These are phyloP conservation scores for Drosophila asahinai DNA, from an alignment of 1,140 invertebrate species.

Conservation along the genomic window DNA sequence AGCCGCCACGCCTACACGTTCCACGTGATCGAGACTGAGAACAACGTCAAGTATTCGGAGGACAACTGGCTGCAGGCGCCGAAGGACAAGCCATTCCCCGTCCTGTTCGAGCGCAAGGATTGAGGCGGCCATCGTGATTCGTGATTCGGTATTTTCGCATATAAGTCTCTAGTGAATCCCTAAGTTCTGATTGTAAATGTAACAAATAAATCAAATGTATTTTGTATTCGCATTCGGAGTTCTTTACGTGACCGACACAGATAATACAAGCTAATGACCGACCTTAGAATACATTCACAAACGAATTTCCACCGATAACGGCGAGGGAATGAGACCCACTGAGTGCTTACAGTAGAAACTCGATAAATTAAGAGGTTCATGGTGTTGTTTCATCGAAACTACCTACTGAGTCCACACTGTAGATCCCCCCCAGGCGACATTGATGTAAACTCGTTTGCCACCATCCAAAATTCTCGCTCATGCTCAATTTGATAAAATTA, in stretches of 20 bases:
- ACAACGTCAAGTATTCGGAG: conserved; percentile 90
- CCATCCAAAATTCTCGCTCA: conserved; percentile 19
- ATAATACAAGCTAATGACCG: conserved; percentile 13
- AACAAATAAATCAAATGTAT: conserved; percentile 29
- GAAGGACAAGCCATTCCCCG: conserved; percentile 87
- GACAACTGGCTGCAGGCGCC: conserved; percentile 95
- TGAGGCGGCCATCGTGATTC: conserved; percentile 15
- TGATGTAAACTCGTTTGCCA: conserved; percentile 26
- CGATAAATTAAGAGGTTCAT: not conserved
- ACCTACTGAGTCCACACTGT: not conserved
- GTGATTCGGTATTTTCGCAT: conserved; percentile 66
- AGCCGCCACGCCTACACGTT: conserved; percentile 98
- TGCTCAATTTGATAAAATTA: conserved; percentile 47
- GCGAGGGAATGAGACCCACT: not conserved
- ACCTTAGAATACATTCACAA: conserved; percentile 26
- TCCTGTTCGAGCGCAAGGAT: conserved; percentile 86
- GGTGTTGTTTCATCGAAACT: not conserved
- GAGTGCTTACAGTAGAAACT: not conserved
- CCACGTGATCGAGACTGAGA: conserved; percentile 94
- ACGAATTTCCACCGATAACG: conserved; percentile 12
- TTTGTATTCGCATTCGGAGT: conserved; percentile 15
- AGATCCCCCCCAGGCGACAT: conserved; percentile 1
- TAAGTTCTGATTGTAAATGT: conserved; percentile 54
- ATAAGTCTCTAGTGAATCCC: conserved; percentile 55
- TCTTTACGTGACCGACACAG: not conserved